Conservation (phyloP, 2,797 vertebrate genomes). For the Emys orbicularis region DNA sequence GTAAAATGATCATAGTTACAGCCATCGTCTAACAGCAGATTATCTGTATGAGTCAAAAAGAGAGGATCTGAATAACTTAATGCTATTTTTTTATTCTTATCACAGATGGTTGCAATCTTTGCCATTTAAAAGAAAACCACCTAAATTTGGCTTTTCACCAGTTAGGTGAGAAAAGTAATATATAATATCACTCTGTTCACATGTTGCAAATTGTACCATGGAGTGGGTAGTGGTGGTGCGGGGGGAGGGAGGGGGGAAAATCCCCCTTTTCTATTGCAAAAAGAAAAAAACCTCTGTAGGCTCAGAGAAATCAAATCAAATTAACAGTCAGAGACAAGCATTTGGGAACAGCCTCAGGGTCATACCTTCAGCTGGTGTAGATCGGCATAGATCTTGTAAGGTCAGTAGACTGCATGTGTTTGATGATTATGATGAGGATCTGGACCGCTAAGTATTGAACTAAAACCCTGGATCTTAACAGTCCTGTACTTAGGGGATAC, state of each 20-base stretch:
- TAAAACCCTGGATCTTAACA: accelerated
- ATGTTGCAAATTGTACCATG: background rate
- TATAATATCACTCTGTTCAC: background rate
- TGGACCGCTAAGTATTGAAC: background rate
- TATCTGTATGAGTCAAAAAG: background rate
- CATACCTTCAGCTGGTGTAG: background rate
- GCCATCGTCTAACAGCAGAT: background rate
- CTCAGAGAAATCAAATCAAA: background rate
- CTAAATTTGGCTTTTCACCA: background rate
- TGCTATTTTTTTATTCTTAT: constrained; percentile 5
- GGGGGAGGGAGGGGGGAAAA: background rate
- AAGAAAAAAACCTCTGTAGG: background rate
- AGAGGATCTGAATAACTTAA: constrained; percentile 37
- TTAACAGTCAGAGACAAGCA: background rate
- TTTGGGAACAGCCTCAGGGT: background rate
- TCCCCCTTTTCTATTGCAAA: background rate
- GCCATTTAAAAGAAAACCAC: background rate
- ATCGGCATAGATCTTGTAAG: background rate
- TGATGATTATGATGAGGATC: background rate
- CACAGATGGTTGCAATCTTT: background rate
- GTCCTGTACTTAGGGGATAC: background rate
- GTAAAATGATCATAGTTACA: background rate
- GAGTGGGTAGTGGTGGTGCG: background rate
- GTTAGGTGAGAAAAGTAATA: background rate
- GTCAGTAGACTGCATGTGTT: too few relatives aligned